Evolutionary conservation across 1,140 invertebrate genomes (phyloP).

Genomic region (Drosophila subobscura): DNA sequence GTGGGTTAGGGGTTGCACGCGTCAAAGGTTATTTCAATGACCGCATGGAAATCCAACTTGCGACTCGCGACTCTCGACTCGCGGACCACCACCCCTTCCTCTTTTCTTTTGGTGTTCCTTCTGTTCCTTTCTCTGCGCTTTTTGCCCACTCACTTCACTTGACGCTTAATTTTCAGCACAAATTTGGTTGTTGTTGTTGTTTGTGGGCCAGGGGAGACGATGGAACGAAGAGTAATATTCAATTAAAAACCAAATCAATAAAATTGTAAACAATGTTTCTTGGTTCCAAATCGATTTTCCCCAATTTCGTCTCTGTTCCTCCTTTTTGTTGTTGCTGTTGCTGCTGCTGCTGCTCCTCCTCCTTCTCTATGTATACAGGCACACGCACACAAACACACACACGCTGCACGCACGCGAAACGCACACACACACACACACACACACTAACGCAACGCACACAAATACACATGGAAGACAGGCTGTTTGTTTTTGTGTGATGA

Average conservation of each 20-base stretch:
- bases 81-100: neutral
- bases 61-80: neutral
- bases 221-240: neutral
- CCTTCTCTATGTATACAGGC: conserved; percentile 62
- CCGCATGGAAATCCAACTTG: neutral
- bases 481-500: no score
- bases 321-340: conserved; percentile 55
- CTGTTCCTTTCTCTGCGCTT: conserved; percentile 8
- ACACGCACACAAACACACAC: conserved; percentile 22
- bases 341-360: conserved; percentile 55
- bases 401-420: conserved; percentile 13
- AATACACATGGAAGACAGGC: no score
- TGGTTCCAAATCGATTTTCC: conserved; percentile 72
- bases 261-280: conserved; percentile 72
- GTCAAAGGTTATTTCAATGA: conserved; percentile 46
- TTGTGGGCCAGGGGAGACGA: no score
- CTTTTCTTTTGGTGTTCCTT: neutral
- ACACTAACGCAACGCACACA: neutral
- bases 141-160: neutral
- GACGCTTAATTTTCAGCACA: no score
- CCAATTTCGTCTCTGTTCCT: conserved; percentile 47
- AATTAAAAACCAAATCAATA: conserved; percentile 63
- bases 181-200: conserved; percentile 1
- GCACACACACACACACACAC: conserved; percentile 32
- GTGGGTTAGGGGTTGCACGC: conserved; percentile 9